These are phyloP conservation scores for Microctenopoma lineatum DNA, from an alignment of 2,797 vertebrate species.

Conservation along the genomic window DNA sequence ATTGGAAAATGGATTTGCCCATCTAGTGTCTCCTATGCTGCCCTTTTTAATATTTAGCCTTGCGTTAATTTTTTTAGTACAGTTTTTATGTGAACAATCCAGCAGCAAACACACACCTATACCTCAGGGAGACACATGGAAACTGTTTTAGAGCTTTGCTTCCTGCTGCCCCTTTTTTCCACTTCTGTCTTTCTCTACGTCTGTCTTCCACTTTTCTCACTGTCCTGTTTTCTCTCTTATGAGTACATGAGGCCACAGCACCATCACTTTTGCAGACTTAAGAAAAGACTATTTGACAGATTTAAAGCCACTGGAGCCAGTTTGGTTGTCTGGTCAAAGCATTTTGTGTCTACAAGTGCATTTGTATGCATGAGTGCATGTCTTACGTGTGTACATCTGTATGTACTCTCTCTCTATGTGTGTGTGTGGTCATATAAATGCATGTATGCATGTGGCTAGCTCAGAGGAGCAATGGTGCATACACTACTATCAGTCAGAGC, in stretches of 20 bases:
- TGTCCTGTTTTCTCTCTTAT: constrained; percentile 22
- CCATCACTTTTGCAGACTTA: constrained; percentile 48
- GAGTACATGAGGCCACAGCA: constrained; percentile 52
- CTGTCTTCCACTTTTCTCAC: constrained; percentile 23
- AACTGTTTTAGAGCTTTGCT: constrained; percentile 59
- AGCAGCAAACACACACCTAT: constrained; percentile 25
- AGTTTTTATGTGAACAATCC: constrained; percentile 42
- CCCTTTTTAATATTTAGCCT: constrained; percentile 67
- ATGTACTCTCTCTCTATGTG: constrained; percentile 12
- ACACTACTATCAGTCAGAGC: constrained; percentile 57
- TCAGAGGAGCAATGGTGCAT: constrained; percentile 64
- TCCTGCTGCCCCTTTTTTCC: constrained; percentile 35
- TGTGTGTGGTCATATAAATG: constrained; percentile 57
- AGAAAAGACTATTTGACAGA: constrained; percentile 52
- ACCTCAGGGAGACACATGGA: constrained; percentile 36
- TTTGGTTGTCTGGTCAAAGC: constrained; percentile 59
- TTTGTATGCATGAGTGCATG: constrained; percentile 37
- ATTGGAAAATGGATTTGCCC: constrained; percentile 58
- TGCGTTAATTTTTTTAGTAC: constrained; percentile 43
- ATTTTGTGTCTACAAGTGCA: constrained; percentile 38
- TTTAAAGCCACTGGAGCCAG: constrained; percentile 67
- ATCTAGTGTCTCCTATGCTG: constrained; percentile 36
- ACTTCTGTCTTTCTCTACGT: constrained; percentile 18
- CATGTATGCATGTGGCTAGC: constrained; percentile 52
- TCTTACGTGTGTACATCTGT: constrained; percentile 10